Conservation (phyloP, 2,888 invertebrate genomes). For the Euplagia quadripunctaria region DNA sequence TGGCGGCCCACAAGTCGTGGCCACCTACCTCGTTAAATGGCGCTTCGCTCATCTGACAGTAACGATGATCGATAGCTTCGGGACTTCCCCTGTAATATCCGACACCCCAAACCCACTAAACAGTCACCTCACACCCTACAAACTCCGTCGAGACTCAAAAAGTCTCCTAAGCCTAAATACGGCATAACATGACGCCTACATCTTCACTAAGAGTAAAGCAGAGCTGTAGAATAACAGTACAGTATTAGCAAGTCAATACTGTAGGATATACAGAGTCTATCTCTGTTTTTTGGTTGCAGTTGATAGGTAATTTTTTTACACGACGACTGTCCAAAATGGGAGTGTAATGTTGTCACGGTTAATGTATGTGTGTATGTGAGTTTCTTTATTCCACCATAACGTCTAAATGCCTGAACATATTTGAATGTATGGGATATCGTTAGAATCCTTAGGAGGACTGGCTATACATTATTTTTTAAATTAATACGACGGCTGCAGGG, state of each 20-base stretch:
- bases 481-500: too few species aligned
- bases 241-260: not conserved
- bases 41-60: conserved; percentile 76
- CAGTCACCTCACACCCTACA: conserved; percentile 31
- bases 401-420: too few species aligned
- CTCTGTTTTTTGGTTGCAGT: too few species aligned
- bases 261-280: not conserved
- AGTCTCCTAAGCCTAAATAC: conserved; percentile 29
- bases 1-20: conserved; percentile 54
- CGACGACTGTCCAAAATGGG: too few species aligned
- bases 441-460: too few species aligned
- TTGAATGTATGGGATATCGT: too few species aligned
- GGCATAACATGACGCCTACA: conserved; percentile 18
- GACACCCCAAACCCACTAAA: conserved; percentile 58
- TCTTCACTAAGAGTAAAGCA: not conserved
- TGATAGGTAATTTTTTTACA: too few species aligned
- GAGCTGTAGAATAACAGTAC: not conserved
- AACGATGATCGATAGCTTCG: conserved; percentile 79
- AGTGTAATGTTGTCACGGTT: too few species aligned
- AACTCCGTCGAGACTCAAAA: conserved; percentile 18
- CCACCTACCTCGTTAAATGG: conserved; percentile 75
- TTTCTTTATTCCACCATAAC: too few species aligned
- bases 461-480: too few species aligned
- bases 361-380: too few species aligned
- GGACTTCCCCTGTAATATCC: conserved; percentile 81